These are phyloP conservation scores for Anhinga anhinga DNA, from an alignment of 2,113 vertebrate species.

Conservation along the genomic window DNA sequence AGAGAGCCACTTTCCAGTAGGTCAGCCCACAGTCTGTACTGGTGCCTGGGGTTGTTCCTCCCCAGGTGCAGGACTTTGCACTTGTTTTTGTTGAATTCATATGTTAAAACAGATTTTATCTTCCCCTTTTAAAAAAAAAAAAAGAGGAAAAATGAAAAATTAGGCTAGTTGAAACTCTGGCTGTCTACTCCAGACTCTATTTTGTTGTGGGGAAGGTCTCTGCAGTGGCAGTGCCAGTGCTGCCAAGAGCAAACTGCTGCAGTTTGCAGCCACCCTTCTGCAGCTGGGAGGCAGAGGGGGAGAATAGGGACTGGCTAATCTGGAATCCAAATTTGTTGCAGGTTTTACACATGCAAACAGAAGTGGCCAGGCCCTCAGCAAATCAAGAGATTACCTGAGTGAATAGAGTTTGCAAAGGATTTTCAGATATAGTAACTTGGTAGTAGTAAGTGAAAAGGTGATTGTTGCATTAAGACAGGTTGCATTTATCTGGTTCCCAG, in stretches of 20 bases:
- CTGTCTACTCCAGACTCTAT: background rate
- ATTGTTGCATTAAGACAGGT: background rate
- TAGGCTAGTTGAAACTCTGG: background rate
- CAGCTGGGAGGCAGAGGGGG: background rate
- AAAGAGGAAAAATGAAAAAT: background rate
- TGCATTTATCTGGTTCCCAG: background rate
- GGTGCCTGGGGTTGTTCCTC: too few species aligned
- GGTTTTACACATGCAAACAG: constrained; percentile 64
- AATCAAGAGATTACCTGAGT: background rate
- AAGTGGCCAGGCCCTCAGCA: constrained; percentile 2
- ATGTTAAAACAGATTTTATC: background rate
- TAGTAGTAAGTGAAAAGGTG: background rate
- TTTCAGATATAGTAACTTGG: background rate
- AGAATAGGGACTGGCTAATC: background rate
- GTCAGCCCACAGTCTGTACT: too few species aligned
- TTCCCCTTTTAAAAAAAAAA: background rate
- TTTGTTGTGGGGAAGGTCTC: background rate
- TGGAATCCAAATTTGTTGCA: constrained; percentile 65
- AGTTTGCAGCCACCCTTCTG: background rate
- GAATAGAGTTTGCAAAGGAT: background rate
- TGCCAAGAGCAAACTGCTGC: background rate
- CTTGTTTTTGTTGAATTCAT: background rate
- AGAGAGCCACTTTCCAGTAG: too few species aligned
- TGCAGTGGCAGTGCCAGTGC: background rate
- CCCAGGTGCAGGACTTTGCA: too few species aligned